Conservation (phyloP, 1,140 invertebrate genomes). For the Meteorus sp. region DNA sequence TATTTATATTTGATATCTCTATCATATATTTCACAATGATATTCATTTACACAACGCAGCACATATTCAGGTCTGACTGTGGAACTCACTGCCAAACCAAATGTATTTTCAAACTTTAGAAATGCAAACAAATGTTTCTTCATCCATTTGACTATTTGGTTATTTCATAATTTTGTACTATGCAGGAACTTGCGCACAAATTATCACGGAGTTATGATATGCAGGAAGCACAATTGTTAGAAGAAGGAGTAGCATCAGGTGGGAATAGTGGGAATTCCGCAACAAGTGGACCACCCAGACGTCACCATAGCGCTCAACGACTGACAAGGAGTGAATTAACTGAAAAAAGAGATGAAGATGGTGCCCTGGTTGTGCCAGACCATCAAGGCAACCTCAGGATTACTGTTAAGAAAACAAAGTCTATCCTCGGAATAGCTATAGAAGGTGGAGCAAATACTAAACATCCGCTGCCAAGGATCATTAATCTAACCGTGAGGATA, state of each 20-base stretch:
- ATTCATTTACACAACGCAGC: no score
- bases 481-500: constrained; percentile 89
- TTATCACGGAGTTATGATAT: constrained; percentile 82
- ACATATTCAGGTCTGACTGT: no score
- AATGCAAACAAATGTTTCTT: no score
- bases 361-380: constrained; percentile 74
- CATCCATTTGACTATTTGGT: background rate
- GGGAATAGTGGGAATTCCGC: constrained; percentile 60
- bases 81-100: no score
- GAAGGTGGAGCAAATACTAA: constrained; percentile 95
- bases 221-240: constrained; percentile 77
- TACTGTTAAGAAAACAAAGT: constrained; percentile 88
- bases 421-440: constrained; percentile 93
- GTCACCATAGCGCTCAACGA: constrained; percentile 51
- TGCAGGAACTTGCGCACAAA: constrained; percentile 80
- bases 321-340: constrained; percentile 56
- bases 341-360: constrained; percentile 64
- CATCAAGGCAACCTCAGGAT: constrained; percentile 83
- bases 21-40: background rate
- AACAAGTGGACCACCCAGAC: constrained; percentile 51
- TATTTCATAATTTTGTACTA: background rate
- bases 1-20: constrained; percentile 23
- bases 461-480: constrained; percentile 91
- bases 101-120: no score
- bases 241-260: constrained; percentile 61